phyloP scores from a whole-genome alignment of 2,113 vertebrate genomes.

The Holacanthus passer region DNA sequence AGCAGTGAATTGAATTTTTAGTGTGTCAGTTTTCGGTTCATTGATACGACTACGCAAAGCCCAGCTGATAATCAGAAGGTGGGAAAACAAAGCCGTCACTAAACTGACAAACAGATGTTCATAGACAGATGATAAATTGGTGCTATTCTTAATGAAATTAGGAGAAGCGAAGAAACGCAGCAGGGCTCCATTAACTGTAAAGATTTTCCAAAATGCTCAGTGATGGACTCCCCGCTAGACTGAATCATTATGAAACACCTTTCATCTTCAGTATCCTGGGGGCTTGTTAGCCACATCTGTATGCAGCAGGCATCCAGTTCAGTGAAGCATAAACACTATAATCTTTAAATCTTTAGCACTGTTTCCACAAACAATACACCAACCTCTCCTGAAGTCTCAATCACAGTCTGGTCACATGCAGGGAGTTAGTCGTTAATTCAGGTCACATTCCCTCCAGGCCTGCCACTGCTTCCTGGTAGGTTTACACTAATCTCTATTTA shows the following conservation, averaged over 20 bases:
- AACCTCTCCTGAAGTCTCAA: slow-evolving; percentile 47
- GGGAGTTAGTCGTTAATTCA: slow-evolving; percentile 39
- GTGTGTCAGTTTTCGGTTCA: neutral
- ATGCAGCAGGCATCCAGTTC: slow-evolving; percentile 30
- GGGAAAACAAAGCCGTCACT: slow-evolving; percentile 12
- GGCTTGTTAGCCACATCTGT: slow-evolving; percentile 56
- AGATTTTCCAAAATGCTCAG: slow-evolving; percentile 25
- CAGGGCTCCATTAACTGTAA: slow-evolving; percentile 42
- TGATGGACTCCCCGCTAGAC: slow-evolving; percentile 33
- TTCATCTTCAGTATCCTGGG: slow-evolving; percentile 39
- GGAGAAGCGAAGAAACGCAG: slow-evolving; percentile 16
- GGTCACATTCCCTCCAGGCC: slow-evolving; percentile 39
- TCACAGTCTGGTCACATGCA: slow-evolving; percentile 49
- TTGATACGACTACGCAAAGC: neutral
- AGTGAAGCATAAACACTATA: slow-evolving; percentile 57
- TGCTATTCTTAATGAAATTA: slow-evolving; percentile 16
- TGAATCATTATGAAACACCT: slow-evolving; percentile 45
- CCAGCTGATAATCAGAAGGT: neutral
- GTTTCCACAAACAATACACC: slow-evolving; percentile 61
- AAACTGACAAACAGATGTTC: slow-evolving; percentile 36
- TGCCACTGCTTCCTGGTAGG: slow-evolving; percentile 39
- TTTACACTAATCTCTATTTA: slow-evolving; percentile 40
- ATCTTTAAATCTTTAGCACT: slow-evolving; percentile 55
- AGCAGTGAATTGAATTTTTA: neutral
- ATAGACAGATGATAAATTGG: slow-evolving; percentile 20